Base-by-base conservation (phyloP, 1,140 invertebrate genomes). In the Nasonia vitripennis region DNA sequence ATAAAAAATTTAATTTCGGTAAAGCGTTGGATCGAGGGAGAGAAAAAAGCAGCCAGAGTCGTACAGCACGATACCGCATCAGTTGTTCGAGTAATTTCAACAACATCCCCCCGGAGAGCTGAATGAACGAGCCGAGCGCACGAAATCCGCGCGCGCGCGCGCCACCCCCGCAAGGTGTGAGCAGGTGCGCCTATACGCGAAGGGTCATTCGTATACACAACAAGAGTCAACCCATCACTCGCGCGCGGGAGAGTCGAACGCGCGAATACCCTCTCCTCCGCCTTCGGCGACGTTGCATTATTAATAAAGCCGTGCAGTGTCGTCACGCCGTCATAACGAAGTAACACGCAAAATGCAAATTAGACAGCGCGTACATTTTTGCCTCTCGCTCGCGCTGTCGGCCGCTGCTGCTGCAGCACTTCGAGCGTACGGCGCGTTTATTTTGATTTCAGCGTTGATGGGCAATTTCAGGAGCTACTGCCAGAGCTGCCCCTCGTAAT, bases 311-410 rank as follows among this genome's bases (percentile, higher is more conserved):
- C 78, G 77, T 10, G 83, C 83, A 85, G 83, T 85, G 87, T 55
- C 85, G 78, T 78, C 67, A 68, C 68, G 55, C 62, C 51, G 84
- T 23, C 77, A 27, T 78, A 78, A 84, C 86, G 85, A 87, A 86
- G 81, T 87, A 77, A 86, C 88, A 88, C 85, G 86, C 86, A 87
- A 89, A 88, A 88, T 89, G 88, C 85, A 87, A 89, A 89, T 88
- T 86, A 81, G 85, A 67, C 34, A 31, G 20, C 27, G 48, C 9
- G 12, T 0, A 14, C 31, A 41, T 78, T 78, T 78, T 78, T 78
- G 77, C 77, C 7, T 17, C 17, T 41, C 37, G 41, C 75, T 37
- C 34, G 27, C 34, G 34, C 5, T 37, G 34, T 6, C 5, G 34
- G n/a, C 48, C 75, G n/a, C 45, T n/a, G n/a, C 75, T 31, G 20